These are phyloP conservation scores for Manacus vitellinus DNA, from an alignment of 2,113 vertebrate species.

Conservation along the genomic window DNA sequence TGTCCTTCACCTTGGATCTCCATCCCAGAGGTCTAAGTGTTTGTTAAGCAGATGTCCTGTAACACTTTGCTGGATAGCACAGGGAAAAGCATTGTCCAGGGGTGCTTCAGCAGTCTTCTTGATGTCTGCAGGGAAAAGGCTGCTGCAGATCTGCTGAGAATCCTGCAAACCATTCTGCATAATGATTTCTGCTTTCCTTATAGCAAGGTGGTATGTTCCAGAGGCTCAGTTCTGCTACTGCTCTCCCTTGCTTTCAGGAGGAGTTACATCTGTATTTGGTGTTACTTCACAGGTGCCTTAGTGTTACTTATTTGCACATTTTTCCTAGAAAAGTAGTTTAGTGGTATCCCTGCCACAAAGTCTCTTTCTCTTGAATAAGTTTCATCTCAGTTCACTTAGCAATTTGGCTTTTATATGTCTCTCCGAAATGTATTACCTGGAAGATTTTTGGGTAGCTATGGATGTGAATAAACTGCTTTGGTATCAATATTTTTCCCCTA, in stretches of 20 bases:
- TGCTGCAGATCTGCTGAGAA: background rate
- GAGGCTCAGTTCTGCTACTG: background rate
- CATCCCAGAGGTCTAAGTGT: background rate
- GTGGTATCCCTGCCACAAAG: background rate
- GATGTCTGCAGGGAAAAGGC: background rate
- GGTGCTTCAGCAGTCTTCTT: background rate
- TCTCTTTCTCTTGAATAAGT: background rate
- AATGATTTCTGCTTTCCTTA: background rate
- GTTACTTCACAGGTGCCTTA: background rate
- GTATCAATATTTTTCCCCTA: background rate
- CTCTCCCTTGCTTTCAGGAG: background rate
- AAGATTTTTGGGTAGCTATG: background rate
- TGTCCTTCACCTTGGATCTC: background rate
- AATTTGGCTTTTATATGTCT: background rate
- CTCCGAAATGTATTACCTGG: background rate
- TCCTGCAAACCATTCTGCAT: background rate
- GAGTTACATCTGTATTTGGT: background rate
- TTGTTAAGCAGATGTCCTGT: background rate
- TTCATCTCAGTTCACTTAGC: background rate
- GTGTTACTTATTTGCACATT: background rate
- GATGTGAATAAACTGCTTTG: background rate
- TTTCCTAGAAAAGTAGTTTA: background rate
- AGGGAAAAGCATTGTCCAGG: background rate
- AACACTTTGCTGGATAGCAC: background rate
- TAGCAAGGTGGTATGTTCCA: rapidly evolving